These are phyloP conservation scores for Terebella lapidaria DNA, from an alignment of 2,888 invertebrate genomes.

Conservation along the genomic window DNA sequence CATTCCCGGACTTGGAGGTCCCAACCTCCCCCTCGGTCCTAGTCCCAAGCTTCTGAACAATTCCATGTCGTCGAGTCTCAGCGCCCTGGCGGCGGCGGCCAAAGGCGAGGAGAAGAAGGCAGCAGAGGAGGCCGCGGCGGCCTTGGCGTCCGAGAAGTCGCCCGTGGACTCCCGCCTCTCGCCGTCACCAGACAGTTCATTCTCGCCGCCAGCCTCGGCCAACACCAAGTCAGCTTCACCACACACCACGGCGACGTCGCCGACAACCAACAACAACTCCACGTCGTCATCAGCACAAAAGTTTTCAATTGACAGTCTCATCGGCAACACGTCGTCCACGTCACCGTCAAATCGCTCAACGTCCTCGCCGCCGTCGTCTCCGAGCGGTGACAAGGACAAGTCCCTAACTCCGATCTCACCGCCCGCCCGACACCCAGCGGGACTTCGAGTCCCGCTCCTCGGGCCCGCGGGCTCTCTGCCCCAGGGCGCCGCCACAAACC, in stretches of 20 bases:
- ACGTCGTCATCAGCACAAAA: neutral
- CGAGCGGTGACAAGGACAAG: neutral
- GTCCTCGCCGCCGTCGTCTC: neutral
- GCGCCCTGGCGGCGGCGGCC: conserved; percentile 4
- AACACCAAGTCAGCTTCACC: no score
- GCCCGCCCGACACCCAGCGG: neutral
- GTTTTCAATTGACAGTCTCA: conserved; percentile 6
- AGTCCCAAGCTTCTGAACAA: neutral
- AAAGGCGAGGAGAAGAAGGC: neutral
- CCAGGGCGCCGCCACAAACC: neutral
- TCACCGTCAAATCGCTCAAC: neutral
- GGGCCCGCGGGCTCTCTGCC: neutral
- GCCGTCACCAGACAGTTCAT: neutral
- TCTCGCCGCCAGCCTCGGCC: neutral
- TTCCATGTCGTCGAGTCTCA: neutral
- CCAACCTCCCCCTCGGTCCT: neutral
- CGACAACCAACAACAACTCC: neutral
- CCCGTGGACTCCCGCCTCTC: neutral
- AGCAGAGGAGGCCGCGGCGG: neutral
- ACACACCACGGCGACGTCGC: neutral
- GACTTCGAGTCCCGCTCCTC: neutral
- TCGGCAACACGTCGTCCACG: neutral
- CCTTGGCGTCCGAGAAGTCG: neutral
- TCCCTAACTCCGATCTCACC: neutral
- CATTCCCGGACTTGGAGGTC: neutral